Evolutionary conservation across 2,888 invertebrate species (phyloP), one percentile per base, ranked within the genome.

Genomic region (Oxystoma pomonae): DNA sequence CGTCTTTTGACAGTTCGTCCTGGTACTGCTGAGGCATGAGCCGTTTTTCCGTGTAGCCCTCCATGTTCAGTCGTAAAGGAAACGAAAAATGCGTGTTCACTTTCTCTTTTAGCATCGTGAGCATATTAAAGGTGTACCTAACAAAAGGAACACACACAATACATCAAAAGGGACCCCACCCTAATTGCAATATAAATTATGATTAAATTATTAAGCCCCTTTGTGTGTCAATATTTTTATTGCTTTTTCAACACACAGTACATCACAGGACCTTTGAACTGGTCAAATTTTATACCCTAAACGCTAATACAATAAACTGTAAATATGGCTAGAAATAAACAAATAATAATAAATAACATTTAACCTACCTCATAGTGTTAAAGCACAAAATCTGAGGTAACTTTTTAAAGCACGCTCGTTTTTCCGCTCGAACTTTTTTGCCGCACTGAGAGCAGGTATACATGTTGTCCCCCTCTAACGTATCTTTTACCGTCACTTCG

Each of bases 31-130:
- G 92, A 0, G 94, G 92, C 90, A 95, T 93, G 1, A 97, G 83
- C 72, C 93, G 92, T 78, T 94, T 93, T 80, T 97, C 97, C 65
- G 96, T 93, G 76, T 97, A 97, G 52, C 92, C 92, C 0, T 92
- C 91, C 96, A 97, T 97, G 78, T 96, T 96, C 12, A 97, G 83
- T 58, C 92, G 84, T 82, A 96, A 86, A 0, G 97, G 97, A 80
- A 97, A 97, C 16, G 96, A 96, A 79, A 97, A 97, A 76, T 96
- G 96, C 0, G 97, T 97, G 81, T 97, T 97, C 1, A 97, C 96
- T 78, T 97, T 97, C 78, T 97, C 97, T 76, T 96, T 96, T 65
- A 94, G 84, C 96, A 97, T 96, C 0, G 97, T 97, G 35, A 96
- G 86, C 96, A 97, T 96, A 80, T 97, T 97, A 81, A 97, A 97